Conservation (phyloP, 2,113 vertebrate genomes). For the Xerus inauris region DNA sequence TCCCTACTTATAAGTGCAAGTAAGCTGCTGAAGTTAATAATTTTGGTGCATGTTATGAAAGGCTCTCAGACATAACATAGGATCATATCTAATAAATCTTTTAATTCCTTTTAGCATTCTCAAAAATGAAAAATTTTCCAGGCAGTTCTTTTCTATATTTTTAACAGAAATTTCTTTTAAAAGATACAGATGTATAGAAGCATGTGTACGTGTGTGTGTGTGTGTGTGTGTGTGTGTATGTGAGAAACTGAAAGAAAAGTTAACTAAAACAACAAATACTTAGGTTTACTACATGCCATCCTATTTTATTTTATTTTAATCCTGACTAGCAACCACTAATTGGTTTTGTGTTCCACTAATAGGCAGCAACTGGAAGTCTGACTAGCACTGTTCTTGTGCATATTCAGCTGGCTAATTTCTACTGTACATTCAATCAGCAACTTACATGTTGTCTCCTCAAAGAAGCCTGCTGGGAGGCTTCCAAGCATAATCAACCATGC, state of each 20-base stretch:
- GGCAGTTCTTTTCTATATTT: not conserved
- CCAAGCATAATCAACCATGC: not conserved
- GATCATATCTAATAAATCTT: not conserved
- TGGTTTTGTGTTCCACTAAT: not conserved
- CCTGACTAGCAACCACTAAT: not conserved
- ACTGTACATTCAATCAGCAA: not conserved
- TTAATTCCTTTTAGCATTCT: not conserved
- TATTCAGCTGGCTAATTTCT: not conserved
- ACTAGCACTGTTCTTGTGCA: not conserved
- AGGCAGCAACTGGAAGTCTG: not conserved
- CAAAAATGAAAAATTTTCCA: not conserved
- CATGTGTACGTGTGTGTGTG: not conserved
- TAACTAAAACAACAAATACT: constrained; percentile 2
- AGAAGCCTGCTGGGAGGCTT: not conserved
- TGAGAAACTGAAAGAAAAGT: constrained; percentile 27
- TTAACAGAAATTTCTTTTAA: not conserved
- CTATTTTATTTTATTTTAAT: constrained; percentile 15
- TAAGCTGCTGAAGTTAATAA: not conserved
- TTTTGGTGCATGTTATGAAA: not conserved
- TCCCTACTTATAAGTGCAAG: not conserved
- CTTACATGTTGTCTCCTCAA: not conserved
- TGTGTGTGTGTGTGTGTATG: not conserved
- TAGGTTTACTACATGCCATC: not conserved
- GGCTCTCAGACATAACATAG: not conserved
- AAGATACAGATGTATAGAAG: not conserved